Evolutionary conservation across 1,140 invertebrate genomes (phyloP), one percentile per base, ranked within the genome.

Genomic region (Nilaparvata lugens): DNA sequence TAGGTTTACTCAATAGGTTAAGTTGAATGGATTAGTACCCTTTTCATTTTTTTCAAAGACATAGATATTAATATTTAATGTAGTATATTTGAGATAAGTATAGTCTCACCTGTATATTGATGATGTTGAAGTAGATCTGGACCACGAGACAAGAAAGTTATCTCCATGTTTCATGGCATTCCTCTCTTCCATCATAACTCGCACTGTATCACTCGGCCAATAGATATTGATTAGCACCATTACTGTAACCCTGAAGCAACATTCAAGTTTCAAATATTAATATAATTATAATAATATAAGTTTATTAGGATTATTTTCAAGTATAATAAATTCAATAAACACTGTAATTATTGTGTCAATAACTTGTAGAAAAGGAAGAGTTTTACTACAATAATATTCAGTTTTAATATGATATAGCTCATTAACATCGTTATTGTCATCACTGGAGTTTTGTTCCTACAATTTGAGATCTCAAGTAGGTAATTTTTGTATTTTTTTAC

Each of bases 101-200:
- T 35, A 35, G 31, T 35, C 45, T 72, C 79, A 83, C 82, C 81
- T 82, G 75, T 79, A 80, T 60, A 82, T 82, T 62, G 81, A 82
- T 63, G 82, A 83, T 52, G 79, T 76, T 63, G 81, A 83, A 52
- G 81, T 81, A 60, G 80, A 81, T 66, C 81, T 71, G 64, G 81
- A 83, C 81, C 81, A 84, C 66, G 81, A 80, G 62, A 81, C 80
- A 70, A 83, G 77, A 69, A 83, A 78, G 71, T 78, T 78, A 73
- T 83, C 79, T 76, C 79, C 79, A 76, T 75, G 76, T 70, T 74
- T 73, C 61, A 69, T 65, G 53, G 74, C 72, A 55, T 71, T 71
- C 43, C 62, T 64, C 16, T 57, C 60, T 56, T 69, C 71, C 35
- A 83, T 62, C 14, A 83, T 66, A 24, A 79, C 79, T 63, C 73